Evolutionary conservation across 1,140 invertebrate genomes (phyloP).

Genomic region (Lerema accius): DNA sequence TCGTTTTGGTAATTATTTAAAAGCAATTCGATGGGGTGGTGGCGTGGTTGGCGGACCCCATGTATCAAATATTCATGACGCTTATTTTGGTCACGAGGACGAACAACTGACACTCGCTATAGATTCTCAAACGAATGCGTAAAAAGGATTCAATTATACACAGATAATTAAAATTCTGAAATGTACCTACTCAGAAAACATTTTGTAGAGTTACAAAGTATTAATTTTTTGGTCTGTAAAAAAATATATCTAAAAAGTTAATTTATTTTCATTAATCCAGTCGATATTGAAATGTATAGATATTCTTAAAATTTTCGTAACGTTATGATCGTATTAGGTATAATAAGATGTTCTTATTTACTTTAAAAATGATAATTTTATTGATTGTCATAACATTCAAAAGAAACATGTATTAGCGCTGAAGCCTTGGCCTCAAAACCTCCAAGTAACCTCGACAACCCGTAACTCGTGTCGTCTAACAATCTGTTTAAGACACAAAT

Average conservation of each 20-base stretch:
- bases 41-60: constrained; percentile 37
- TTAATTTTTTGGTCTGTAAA: too few relatives aligned
- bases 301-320: too few relatives aligned
- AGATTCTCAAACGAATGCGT: constrained; percentile 42
- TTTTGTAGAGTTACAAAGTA: too few relatives aligned
- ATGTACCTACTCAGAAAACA: too few relatives aligned
- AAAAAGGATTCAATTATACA: constrained; percentile 62
- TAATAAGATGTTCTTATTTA: constrained; percentile 41
- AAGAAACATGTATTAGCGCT: constrained; percentile 51
- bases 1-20: constrained; percentile 48
- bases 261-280: too few relatives aligned
- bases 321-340: too few relatives aligned
- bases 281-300: too few relatives aligned
- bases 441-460: constrained; percentile 57
- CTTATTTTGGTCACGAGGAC: constrained; percentile 77
- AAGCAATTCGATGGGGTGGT: constrained; percentile 46
- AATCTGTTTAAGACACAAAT: constrained; percentile 70
- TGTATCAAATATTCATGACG: constrained; percentile 69
- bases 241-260: too few relatives aligned
- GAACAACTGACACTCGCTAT: constrained; percentile 37
- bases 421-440: constrained; percentile 75
- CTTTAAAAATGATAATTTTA: too few relatives aligned
- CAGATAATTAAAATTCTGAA: too few relatives aligned
- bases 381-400: too few relatives aligned
- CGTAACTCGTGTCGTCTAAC: constrained; percentile 63